Base-by-base conservation (phyloP, 1,140 invertebrate genomes). In the Cherax destructor region DNA sequence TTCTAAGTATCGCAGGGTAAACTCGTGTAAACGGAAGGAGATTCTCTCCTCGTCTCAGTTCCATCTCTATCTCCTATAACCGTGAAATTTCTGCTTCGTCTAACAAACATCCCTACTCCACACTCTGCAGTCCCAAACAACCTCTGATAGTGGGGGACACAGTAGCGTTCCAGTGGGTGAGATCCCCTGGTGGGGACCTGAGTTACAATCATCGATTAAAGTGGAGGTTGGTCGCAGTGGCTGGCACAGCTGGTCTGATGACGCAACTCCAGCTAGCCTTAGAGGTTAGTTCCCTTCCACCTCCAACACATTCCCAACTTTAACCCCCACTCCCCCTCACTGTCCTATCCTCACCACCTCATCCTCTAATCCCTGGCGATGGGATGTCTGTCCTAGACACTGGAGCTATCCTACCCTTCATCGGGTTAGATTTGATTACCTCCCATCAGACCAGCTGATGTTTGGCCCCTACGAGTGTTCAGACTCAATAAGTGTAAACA, bases 121-220 rank as follows among this genome's bases (percentile, higher is more conserved):
- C 1, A 1, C 52, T 56, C 52, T 56, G 52, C 13, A 9, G 52
- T 56, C 24, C 21, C n/a, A 9, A 74, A 74, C 30, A 74, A n/a
- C 69, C 16, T 74, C 69, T n/a, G 24, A 74, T 30, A 21, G n/a
- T n/a, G 6, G 30, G 2, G 30, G 30, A 41, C 30, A 41, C 30
- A 41, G 30, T 41, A 41, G n/a, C 30, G n/a, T 3, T 21, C 7
- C 69, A 74, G 69, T 74, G 69, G 11, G 30, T 9, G 69, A 74
- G 30, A 74, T 30, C 30, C 65, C n/a, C 52, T 56, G 69, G 69
- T 74, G 4, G n/a, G 69, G 24, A 74, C 69, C 7, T 9, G 69
- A n/a, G 69, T 9, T 74, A n/a, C 30, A 74, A 74, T 74, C 69
- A 74, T 74, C 69, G 69, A 74, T 74, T 74, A 74, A n/a, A 21